These are phyloP conservation scores for Scelioninae gen. 1 DNA, from an alignment of 2,888 invertebrate genomes.

Conservation along the genomic window DNA sequence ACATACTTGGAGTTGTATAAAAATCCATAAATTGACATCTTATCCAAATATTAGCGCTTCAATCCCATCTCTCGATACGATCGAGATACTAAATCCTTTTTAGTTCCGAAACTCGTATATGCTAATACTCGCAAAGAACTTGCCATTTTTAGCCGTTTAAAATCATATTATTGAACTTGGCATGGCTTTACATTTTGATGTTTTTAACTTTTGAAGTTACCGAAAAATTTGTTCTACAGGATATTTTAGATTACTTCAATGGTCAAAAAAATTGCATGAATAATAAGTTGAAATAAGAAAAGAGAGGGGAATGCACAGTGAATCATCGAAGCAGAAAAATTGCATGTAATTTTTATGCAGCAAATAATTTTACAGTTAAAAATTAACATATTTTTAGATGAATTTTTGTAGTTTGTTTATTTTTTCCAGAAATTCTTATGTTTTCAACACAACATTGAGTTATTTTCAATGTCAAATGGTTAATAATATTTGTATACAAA, in stretches of 20 bases:
- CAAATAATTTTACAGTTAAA: too few relatives aligned
- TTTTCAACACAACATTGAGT: too few relatives aligned
- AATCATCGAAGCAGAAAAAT: too few relatives aligned
- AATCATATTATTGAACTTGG: neutral
- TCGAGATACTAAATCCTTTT: slow-evolving; percentile 35
- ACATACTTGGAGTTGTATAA: neutral
- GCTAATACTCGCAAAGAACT: slow-evolving; percentile 18
- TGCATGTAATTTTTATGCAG: too few relatives aligned
- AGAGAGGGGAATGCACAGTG: neutral
- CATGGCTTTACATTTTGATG: slow-evolving; percentile 36
- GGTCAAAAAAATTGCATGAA: too few relatives aligned
- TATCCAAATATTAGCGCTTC: slow-evolving; percentile 16
- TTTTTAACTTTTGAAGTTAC: neutral
- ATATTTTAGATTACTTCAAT: slow-evolving; percentile 13
- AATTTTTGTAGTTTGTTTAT: too few relatives aligned
- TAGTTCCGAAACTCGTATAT: slow-evolving; percentile 17
- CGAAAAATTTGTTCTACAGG: slow-evolving; percentile 38
- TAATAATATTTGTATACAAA: too few relatives aligned
- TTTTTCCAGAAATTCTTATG: too few relatives aligned
- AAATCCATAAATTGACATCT: slow-evolving; percentile 17
- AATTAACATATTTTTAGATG: too few relatives aligned
- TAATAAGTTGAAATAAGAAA: neutral
- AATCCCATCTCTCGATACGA: slow-evolving; percentile 1
- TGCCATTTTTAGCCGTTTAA: slow-evolving; percentile 14
- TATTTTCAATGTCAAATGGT: too few relatives aligned